A percentile compares a stretch with the other conserved stretches of the same genome.
These are phyloP conservation scores for Sus scrofa DNA, from an alignment of 2,113 vertebrate genomes.

Conservation along the genomic window T2T-Sscrofa CM000824.6:170926001-170926500, in stretches of 20 bases:
- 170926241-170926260: background rate
- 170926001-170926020: background rate
- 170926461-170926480: background rate
- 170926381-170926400: background rate
- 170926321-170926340: background rate
- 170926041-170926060: constrained; percentile 9
- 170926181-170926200: background rate
- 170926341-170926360: constrained; percentile 39
- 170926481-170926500: background rate
- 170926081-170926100: background rate
- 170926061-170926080: background rate
- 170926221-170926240: background rate
- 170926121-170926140: background rate
- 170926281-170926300: background rate
- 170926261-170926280: background rate
- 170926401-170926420: background rate
- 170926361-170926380: background rate
- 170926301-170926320: background rate
- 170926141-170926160: background rate
- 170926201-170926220: background rate
- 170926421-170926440: background rate
- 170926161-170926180: background rate
- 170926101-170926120: background rate
- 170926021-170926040: background rate
- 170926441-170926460: background rate